These are phyloP conservation scores for Cyprinodon diabolis DNA, from an alignment of 2,797 vertebrate genomes.

Conservation along the genomic window DNA sequence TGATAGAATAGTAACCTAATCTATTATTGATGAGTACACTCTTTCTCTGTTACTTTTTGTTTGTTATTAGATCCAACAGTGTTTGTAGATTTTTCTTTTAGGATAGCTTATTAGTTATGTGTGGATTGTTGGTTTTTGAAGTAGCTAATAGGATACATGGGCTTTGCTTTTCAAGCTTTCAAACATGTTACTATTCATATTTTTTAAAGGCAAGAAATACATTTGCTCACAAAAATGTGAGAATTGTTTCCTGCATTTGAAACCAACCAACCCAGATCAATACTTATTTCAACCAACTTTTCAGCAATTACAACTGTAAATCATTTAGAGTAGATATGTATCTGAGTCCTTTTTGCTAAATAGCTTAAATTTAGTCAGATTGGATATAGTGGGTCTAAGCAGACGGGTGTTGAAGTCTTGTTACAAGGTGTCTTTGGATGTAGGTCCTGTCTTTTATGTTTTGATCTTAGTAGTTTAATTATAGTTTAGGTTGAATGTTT, in stretches of 20 bases:
- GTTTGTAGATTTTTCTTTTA: constrained; percentile 27
- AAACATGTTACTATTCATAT: background rate
- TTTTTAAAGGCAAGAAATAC: background rate
- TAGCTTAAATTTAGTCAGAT: background rate
- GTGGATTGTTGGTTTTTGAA: constrained; percentile 4
- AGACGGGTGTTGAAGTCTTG: too few species aligned
- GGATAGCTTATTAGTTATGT: background rate
- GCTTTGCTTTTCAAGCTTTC: constrained; percentile 6
- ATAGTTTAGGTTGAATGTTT: background rate
- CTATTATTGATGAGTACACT: constrained; percentile 56
- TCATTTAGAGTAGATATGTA: background rate
- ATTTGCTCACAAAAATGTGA: background rate
- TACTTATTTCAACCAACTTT: background rate
- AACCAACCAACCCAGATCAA: background rate
- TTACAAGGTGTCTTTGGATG: too few species aligned
- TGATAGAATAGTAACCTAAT: constrained; percentile 51
- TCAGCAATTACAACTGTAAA: background rate
- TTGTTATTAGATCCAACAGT: constrained; percentile 47
- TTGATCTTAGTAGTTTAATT: background rate
- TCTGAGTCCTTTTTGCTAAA: background rate
- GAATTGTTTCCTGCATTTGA: background rate
- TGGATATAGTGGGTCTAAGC: background rate
- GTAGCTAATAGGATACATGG: constrained; percentile 6
- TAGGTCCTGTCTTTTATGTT: background rate
- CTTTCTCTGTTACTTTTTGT: constrained; percentile 42